phyloP scores from a whole-genome alignment of 2,888 invertebrate genomes.

The Eristalis tenax region DNA sequence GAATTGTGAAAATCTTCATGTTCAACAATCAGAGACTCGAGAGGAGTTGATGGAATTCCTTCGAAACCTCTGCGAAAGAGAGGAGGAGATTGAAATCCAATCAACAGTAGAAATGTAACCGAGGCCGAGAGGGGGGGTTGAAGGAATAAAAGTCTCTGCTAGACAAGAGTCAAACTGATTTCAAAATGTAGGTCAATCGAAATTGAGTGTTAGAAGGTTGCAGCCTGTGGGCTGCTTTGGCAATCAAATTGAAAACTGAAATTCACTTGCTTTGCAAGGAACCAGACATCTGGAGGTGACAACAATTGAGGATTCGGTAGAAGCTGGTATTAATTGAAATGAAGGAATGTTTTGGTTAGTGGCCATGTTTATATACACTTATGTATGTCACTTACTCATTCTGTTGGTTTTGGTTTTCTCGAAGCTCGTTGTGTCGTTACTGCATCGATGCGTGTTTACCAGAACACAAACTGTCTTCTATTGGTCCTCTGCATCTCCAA shows the following conservation, averaged over 20 bases:
- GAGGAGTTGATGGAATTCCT: slow-evolving; percentile 36
- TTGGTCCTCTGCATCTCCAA: too few relatives aligned
- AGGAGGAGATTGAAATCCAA: neutral
- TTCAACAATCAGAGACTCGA: slow-evolving; percentile 34
- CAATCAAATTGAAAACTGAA: neutral
- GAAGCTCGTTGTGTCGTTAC: too few relatives aligned
- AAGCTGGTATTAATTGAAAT: too few relatives aligned
- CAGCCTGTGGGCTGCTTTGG: neutral
- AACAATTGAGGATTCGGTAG: neutral
- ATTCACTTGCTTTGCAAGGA: neutral
- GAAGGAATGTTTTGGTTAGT: too few relatives aligned
- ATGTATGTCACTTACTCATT: too few relatives aligned
- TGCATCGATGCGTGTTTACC: too few relatives aligned
- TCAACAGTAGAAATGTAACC: neutral
- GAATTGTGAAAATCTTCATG: slow-evolving; percentile 46
- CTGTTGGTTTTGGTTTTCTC: too few relatives aligned
- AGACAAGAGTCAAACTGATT: neutral
- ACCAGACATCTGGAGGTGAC: neutral
- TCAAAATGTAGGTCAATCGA: neutral
- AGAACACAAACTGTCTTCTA: too few relatives aligned
- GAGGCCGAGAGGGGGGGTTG: neutral
- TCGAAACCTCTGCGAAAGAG: neutral
- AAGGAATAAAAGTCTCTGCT: neutral
- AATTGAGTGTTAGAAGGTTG: neutral
- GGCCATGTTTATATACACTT: too few relatives aligned